Conservation (phyloP, 2,113 vertebrate species). For the Prunella himalayana region DNA sequence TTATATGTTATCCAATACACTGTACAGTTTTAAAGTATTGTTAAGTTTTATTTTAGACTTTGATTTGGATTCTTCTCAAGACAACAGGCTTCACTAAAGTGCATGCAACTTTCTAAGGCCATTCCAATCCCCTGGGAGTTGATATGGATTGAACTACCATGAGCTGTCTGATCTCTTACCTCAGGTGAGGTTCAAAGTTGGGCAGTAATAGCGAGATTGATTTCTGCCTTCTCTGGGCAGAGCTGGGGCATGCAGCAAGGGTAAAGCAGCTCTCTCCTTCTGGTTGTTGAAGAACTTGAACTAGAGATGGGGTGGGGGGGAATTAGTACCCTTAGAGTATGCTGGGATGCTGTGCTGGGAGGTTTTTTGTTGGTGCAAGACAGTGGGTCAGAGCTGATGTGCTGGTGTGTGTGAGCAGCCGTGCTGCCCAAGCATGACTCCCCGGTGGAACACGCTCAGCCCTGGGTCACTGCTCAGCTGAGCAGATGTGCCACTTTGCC, state of each 20-base stretch:
- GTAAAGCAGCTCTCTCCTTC: neutral
- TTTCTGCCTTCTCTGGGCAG: neutral
- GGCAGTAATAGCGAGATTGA: fast-evolving
- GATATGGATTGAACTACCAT: neutral
- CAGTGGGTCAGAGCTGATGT: neutral
- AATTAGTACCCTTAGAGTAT: neutral
- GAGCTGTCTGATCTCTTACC: neutral
- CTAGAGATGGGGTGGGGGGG: fast-evolving
- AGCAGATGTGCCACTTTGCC: fast-evolving
- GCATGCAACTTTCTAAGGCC: neutral
- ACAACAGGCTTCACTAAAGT: neutral
- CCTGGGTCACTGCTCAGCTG: neutral
- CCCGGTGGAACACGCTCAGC: neutral
- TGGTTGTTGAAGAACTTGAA: neutral
- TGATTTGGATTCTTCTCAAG: neutral
- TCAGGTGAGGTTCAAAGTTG: neutral
- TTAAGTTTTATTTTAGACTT: neutral
- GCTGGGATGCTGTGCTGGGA: neutral
- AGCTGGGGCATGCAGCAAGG: neutral
- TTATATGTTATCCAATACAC: neutral
- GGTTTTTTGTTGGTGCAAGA: neutral
- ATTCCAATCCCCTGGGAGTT: neutral
- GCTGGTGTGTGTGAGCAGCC: neutral
- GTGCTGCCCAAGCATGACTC: neutral
- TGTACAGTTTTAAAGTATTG: neutral